Conservation (phyloP, 2,797 vertebrate species). For the Tamandua tetradactyla region DNA sequence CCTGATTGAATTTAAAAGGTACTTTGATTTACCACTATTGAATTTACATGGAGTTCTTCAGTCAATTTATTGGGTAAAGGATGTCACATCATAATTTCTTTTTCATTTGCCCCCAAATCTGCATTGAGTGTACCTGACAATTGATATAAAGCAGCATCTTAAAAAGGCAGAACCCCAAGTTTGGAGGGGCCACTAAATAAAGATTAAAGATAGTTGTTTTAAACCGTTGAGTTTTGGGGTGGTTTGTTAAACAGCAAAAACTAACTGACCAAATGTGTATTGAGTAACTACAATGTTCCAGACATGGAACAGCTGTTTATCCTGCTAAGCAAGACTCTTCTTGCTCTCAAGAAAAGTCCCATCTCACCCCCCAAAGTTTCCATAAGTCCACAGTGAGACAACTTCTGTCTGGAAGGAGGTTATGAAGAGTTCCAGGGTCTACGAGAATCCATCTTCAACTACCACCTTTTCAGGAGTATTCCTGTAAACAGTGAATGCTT, state of each 20-base stretch:
- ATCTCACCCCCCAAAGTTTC: neutral
- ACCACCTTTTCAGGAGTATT: neutral
- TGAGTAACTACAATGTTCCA: neutral
- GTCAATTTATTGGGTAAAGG: neutral
- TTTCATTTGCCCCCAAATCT: neutral
- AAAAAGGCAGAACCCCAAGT: neutral
- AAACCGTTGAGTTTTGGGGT: neutral
- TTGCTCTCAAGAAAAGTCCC: neutral
- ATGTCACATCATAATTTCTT: neutral
- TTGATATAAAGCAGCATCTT: neutral
- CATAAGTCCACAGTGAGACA: neutral
- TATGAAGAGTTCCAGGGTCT: neutral
- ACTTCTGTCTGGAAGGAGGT: neutral
- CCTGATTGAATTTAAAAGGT: neutral
- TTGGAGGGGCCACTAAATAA: neutral
- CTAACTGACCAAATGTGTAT: neutral
- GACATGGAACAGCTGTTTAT: neutral
- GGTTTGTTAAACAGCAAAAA: neutral
- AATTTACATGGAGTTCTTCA: neutral
- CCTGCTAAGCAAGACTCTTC: neutral
- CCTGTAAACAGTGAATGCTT: neutral
- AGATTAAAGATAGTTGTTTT: neutral
- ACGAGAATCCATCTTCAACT: neutral
- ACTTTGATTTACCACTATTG: neutral
- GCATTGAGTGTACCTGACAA: neutral